phyloP scores from a whole-genome alignment of 2,888 invertebrate species.

The Rhimphoctona megacephalus region DNA sequence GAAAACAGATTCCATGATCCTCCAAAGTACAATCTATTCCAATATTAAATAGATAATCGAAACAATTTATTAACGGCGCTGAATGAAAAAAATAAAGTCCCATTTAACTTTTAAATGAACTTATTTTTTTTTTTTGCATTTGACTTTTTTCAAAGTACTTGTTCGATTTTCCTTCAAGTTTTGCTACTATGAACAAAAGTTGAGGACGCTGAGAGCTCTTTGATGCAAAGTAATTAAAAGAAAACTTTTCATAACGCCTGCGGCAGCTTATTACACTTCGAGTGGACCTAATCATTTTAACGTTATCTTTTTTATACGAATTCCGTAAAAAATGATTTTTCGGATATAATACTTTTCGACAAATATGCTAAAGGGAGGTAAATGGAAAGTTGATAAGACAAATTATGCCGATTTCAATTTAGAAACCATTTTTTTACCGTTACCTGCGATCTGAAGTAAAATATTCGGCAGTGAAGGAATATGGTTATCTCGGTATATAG shows the following conservation, averaged over 20 bases:
- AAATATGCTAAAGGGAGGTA: background rate
- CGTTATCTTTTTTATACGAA: background rate
- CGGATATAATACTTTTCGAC: background rate
- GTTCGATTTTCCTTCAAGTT: background rate
- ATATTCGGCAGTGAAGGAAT: background rate
- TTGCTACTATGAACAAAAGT: background rate
- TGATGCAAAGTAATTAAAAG: slow-evolving; percentile 3
- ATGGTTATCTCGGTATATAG: background rate
- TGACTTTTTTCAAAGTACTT: background rate
- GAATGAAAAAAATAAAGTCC: background rate
- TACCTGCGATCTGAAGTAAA: background rate
- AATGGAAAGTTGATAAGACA: background rate
- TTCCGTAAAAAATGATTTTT: background rate
- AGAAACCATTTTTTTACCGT: background rate
- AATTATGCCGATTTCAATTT: background rate
- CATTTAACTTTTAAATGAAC: background rate
- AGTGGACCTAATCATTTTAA: background rate
- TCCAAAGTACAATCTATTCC: background rate
- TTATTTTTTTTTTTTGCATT: no score
- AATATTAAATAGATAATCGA: slow-evolving; percentile 2
- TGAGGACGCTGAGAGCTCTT: background rate
- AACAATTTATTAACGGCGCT: background rate
- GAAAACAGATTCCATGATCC: background rate
- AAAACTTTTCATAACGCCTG: slow-evolving; percentile 3
- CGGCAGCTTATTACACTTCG: no score